Base-by-base conservation (phyloP, 2,888 invertebrate species). In the Therioaphis trifolii region DNA sequence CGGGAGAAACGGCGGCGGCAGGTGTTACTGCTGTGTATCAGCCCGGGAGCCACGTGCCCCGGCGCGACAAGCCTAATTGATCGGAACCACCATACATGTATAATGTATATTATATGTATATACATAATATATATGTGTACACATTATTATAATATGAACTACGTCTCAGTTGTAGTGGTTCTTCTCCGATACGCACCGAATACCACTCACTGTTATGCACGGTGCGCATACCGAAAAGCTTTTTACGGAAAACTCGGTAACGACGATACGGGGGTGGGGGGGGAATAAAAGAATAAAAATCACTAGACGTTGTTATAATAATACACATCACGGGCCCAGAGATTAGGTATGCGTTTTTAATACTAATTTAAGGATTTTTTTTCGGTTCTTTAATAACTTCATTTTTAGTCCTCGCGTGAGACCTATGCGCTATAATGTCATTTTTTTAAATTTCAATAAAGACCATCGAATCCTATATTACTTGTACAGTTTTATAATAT, bases 1-100 rank as follows among this genome's bases (percentile, higher is more conserved):
- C n/a, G n/a, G n/a, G n/a, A n/a, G n/a, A n/a, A n/a, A n/a, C n/a
- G n/a, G 7, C 76, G 43, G 4, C 35, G 79, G 79, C 71, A 80
- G 69, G 79, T 80, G 79, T 71, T 71, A 43, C 29, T 71, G 69
- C 71, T n/a, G 63, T 35, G 69, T 35, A 71, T n/a, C 71, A 46
- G 12, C 40, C 71, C 79, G 14, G 46, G 24, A 71, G 79, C 79
- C 79, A 80, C 79, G 79, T 80, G 79, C 79, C 79, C 27, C 58
- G 58, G n/a, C 79, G 69, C 79, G 79, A 80, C 79, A 58, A 58
- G 79, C 58, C 79, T 80, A 80, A 80, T 80, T 80, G 79, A 80
- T 80, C 79, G 79, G 79, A 80, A 80, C 79, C 79, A 7, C 66
- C 43, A 24, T 58, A 40, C 24, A 63, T 14, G 12, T 18, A 11